These are phyloP conservation scores for Melanostoma mellinum DNA, from an alignment of 2,888 invertebrate genomes.

Conservation along the genomic window DNA sequence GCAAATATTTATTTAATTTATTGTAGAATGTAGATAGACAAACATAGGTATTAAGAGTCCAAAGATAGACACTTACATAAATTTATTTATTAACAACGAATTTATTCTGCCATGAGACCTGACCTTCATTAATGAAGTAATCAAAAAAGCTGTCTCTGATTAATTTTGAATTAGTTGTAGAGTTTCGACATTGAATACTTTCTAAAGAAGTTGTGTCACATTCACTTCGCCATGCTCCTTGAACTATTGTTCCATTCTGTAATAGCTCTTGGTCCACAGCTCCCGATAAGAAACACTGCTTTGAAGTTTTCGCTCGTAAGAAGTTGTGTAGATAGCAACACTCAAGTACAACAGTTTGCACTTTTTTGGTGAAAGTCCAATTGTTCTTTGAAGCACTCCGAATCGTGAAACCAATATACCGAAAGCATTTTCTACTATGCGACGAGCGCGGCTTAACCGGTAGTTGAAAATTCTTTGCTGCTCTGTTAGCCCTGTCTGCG, in stretches of 20 bases:
- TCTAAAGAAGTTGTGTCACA: constrained; percentile 36
- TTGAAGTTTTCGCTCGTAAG: constrained; percentile 28
- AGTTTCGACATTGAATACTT: constrained; percentile 26
- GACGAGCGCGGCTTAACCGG: too few relatives aligned
- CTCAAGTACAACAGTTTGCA: constrained; percentile 48
- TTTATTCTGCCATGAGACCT: too few relatives aligned
- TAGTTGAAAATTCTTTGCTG: too few relatives aligned
- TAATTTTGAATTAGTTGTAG: constrained; percentile 35
- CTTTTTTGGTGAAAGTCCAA: constrained; percentile 66
- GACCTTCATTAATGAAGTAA: constrained; percentile 61
- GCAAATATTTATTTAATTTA: too few relatives aligned
- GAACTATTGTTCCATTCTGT: constrained; percentile 24
- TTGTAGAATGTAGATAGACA: too few relatives aligned
- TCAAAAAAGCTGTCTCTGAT: constrained; percentile 48
- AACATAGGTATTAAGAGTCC: too few relatives aligned
- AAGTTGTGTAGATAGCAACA: constrained; percentile 74
- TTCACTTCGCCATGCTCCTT: constrained; percentile 53
- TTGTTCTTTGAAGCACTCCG: constrained; percentile 74
- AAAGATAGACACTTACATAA: too few relatives aligned
- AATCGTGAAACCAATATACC: too few relatives aligned
- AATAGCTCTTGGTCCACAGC: constrained; percentile 40
- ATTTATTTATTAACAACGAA: too few relatives aligned
- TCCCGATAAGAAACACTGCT: constrained; percentile 61
- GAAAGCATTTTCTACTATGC: too few relatives aligned
- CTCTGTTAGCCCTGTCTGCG: constrained; percentile 11